Base-by-base conservation (phyloP, 2,888 invertebrate genomes). In the Diabrotica balteata region DNA sequence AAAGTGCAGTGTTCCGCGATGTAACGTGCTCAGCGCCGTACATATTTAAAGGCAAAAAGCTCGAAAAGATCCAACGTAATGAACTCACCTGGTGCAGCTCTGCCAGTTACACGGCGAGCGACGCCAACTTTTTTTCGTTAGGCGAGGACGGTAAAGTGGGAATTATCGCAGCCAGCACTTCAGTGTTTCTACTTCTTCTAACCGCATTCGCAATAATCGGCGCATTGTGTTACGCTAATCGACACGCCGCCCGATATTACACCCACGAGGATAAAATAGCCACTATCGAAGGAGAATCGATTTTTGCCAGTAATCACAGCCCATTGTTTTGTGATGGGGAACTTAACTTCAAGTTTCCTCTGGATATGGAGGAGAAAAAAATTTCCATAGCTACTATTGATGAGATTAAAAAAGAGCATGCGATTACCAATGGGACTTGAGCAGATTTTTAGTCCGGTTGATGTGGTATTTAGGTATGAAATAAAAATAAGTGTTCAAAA, bases 211-310 rank as follows among this genome's bases (percentile, higher is more conserved):
- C 84, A 2, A 81, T 87, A 8, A 78, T 86, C 11, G 83, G 86
- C 0, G 88, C 88, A 1, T 81, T 91, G 58, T 88, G 89, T 74
- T 92, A 91, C 79, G 89, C 91, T 69, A 87, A 90, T 59, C 89
- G 91, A 61, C 90, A 91, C 73, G 90, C 92, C 0, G 93, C 92
- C 2, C 90, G 90, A 68, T 94, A 94, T 83, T 93, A 93, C 81
- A 94, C 93, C 8, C 89, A 93, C 79, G 93, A 93, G 82, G 93
- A 92, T 80, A 90, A 90, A 72, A 71, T 84, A 53, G 77, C 80
- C 6, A 76, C 79, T 6, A 78, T 78, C 50, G 84, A 84, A 70
- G 79, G 82, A n/a, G 85, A 85, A 64, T 81, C 84, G 52, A 84
- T 86, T 62, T 84, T 84, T 73, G 85, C 85, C 57, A 83, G 79